These are phyloP conservation scores for Bibio marci DNA, from an alignment of 2,888 invertebrate genomes.

Conservation along the genomic window DNA sequence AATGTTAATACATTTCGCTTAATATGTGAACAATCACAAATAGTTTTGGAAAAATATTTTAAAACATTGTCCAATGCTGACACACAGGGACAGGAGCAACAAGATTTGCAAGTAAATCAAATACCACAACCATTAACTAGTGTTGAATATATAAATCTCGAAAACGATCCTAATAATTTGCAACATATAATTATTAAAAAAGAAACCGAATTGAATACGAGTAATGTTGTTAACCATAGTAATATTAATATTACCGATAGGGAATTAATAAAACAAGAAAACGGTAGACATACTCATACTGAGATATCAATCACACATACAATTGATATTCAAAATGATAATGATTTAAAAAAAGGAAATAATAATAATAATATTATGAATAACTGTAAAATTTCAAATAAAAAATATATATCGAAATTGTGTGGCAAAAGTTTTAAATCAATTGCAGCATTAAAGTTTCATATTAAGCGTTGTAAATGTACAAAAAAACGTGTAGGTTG, in stretches of 20 bases:
- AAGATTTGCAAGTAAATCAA: too few relatives aligned
- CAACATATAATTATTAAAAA: not conserved
- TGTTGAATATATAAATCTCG: constrained; percentile 1
- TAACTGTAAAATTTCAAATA: not conserved
- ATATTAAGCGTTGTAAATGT: not conserved
- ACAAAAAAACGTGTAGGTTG: not conserved
- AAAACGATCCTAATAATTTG: too few relatives aligned
- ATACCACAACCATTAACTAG: not conserved
- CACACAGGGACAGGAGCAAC: too few relatives aligned
- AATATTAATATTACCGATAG: not conserved
- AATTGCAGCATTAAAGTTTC: not conserved
- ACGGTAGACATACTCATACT: too few relatives aligned
- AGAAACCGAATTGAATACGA: not conserved
- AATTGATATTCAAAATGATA: not conserved
- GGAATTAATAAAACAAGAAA: too few relatives aligned
- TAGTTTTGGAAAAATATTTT: not conserved
- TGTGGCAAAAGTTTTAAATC: too few relatives aligned
- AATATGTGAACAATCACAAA: not conserved
- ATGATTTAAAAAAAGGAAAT: not conserved
- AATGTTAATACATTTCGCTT: not conserved
- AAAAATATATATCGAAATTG: too few relatives aligned
- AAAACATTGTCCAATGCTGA: too few relatives aligned
- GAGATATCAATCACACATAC: too few relatives aligned
- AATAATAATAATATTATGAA: not conserved
- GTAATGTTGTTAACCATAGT: not conserved